These are phyloP conservation scores for Nothobranchius furzeri DNA, from an alignment of 2,113 vertebrate species.

Conservation along the genomic window DNA sequence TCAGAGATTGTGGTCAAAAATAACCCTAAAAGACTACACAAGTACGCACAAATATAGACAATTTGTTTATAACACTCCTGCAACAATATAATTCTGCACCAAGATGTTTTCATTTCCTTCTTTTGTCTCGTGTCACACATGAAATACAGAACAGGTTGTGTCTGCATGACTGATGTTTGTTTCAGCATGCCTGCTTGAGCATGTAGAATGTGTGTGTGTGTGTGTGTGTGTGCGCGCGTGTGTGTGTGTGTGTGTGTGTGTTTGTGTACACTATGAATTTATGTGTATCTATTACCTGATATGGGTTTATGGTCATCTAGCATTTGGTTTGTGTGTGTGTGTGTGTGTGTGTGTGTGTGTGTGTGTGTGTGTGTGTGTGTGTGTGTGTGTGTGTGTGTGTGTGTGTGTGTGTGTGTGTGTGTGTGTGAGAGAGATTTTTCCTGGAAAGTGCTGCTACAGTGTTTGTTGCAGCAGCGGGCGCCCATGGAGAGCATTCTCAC, in stretches of 20 bases:
- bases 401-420: slow-evolving; percentile 31
- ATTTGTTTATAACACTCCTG: background rate
- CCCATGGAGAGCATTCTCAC: slow-evolving; percentile 68
- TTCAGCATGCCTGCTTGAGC: slow-evolving; percentile 12
- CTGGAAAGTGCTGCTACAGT: slow-evolving; percentile 63
- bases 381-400: slow-evolving; percentile 4
- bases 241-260: slow-evolving; percentile 20
- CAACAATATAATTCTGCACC: background rate
- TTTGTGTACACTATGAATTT: slow-evolving; percentile 39
- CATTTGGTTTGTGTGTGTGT: slow-evolving; percentile 20
- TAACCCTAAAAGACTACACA: slow-evolving; percentile 40
- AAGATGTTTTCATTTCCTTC: background rate
- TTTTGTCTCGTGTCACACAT: background rate
- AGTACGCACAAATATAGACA: background rate
- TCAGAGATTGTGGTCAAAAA: slow-evolving; percentile 46
- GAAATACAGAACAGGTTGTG: background rate
- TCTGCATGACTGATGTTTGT: background rate
- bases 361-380: too few relatives aligned
- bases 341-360: background rate
- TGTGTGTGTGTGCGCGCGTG: slow-evolving; percentile 29
- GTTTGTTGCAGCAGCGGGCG: slow-evolving; percentile 57
- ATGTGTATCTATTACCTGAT: slow-evolving; percentile 41
- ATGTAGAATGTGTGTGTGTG: slow-evolving; percentile 8
- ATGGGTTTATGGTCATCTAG: slow-evolving; percentile 27
- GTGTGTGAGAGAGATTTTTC: slow-evolving; percentile 31